Conservation (phyloP, 2,113 vertebrate genomes). For the Dipodomys ordii region DNA sequence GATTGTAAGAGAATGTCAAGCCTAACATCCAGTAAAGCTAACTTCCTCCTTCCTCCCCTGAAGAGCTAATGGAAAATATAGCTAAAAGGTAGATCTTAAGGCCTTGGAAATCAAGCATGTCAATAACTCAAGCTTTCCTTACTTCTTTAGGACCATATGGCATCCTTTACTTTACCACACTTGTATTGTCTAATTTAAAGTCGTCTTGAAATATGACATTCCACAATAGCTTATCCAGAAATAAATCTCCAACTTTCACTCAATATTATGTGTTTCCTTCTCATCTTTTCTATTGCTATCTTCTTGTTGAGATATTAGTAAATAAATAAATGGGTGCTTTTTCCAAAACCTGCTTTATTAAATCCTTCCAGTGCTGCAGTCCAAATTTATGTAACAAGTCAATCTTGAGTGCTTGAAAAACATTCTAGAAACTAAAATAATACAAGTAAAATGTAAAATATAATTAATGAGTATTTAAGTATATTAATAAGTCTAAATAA, state of each 20-base stretch:
- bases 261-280: background rate
- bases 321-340: background rate
- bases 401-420: background rate
- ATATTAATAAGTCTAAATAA: constrained; percentile 27
- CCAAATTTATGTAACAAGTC: constrained; percentile 27
- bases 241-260: constrained; percentile 35
- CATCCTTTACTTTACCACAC: background rate
- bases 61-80: background rate
- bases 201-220: background rate
- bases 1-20: constrained; percentile 7
- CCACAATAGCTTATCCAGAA: constrained; percentile 12
- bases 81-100: background rate
- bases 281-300: background rate
- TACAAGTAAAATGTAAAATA: constrained; percentile 29
- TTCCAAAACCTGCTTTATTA: constrained; percentile 41
- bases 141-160: background rate
- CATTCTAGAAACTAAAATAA: constrained; percentile 27
- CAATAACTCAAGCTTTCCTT: background rate
- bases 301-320: background rate
- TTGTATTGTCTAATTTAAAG: constrained; percentile 42
- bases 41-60: background rate
- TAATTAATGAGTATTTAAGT: background rate
- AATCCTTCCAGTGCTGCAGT: constrained; percentile 2
- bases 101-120: background rate
- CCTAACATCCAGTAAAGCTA: background rate